These are phyloP conservation scores for Myotis vivesi DNA, from an alignment of 2,797 vertebrate species.

Conservation along the genomic window DNA sequence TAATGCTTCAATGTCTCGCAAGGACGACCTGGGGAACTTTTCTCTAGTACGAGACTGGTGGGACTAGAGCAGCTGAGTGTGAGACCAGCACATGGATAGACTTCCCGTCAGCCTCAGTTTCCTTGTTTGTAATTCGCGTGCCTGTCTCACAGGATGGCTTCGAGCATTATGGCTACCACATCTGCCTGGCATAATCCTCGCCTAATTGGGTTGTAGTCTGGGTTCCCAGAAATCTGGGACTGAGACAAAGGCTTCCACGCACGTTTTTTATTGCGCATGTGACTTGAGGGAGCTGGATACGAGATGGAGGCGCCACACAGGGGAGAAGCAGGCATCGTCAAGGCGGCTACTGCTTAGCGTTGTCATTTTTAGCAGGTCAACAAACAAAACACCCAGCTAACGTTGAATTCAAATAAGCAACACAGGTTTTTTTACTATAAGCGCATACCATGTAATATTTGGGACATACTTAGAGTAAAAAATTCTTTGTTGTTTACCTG, in stretches of 20 bases:
- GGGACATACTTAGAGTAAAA: neutral
- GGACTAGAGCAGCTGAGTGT: neutral
- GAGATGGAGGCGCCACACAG: fast-evolving
- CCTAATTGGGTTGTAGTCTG: neutral
- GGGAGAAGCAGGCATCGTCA: neutral
- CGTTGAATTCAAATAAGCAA: neutral
- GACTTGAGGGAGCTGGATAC: neutral
- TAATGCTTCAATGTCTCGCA: conserved; percentile 38
- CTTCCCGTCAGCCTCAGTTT: neutral
- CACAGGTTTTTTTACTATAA: neutral
- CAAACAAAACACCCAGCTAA: neutral
- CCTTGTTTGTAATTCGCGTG: neutral
- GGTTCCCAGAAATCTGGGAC: neutral
- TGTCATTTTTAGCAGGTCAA: neutral
- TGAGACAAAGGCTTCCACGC: neutral
- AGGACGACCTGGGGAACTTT: neutral
- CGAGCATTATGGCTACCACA: neutral
- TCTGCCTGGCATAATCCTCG: neutral
- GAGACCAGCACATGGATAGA: neutral
- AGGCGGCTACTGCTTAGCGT: neutral
- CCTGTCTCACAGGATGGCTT: neutral
- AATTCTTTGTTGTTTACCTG: neutral
- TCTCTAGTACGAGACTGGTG: neutral
- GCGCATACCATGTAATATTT: neutral
- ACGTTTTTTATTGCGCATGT: neutral